Percentiles rank a stretch among this genome's conserved stretches.
These are phyloP conservation scores for Synanthedon formicaeformis DNA, from an alignment of 2,888 invertebrate species.

Conservation along the genomic window DNA sequence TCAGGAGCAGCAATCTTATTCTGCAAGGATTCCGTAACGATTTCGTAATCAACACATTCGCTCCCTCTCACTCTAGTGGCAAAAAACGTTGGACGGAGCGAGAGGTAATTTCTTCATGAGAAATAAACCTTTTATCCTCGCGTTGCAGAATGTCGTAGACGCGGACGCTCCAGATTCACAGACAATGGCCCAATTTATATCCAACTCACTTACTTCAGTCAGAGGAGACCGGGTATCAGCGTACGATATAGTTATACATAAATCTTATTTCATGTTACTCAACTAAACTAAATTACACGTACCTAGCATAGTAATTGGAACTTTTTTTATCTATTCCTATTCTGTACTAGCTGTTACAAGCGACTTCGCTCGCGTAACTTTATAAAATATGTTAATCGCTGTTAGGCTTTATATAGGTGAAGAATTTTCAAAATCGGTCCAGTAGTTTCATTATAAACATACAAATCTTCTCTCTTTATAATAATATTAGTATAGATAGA, in stretches of 20 bases:
- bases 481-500: too few species aligned
- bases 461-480: too few species aligned
- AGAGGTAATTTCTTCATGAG: slow-evolving; percentile 14
- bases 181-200: slow-evolving; percentile 71
- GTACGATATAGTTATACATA: not conserved
- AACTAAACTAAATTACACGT: not conserved
- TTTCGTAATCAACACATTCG: slow-evolving; percentile 40
- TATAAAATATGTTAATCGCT: too few species aligned
- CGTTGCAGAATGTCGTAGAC: slow-evolving; percentile 49
- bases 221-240: slow-evolving; percentile 40
- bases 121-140: slow-evolving; percentile 29
- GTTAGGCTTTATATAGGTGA: too few species aligned
- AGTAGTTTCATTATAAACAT: too few species aligned
- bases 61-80: slow-evolving; percentile 24
- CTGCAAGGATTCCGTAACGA: slow-evolving; percentile 39
- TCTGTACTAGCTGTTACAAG: too few species aligned
- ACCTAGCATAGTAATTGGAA: too few species aligned
- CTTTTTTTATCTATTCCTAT: too few species aligned
- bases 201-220: slow-evolving; percentile 67
- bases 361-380: too few species aligned
- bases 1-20: slow-evolving; percentile 54
- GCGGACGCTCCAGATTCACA: slow-evolving; percentile 65
- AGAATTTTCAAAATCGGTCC: too few species aligned
- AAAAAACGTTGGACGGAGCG: slow-evolving; percentile 15
- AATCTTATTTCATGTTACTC: not conserved